Conservation (phyloP, 2,797 vertebrate genomes). For the Calcarius lapponicus region DNA sequence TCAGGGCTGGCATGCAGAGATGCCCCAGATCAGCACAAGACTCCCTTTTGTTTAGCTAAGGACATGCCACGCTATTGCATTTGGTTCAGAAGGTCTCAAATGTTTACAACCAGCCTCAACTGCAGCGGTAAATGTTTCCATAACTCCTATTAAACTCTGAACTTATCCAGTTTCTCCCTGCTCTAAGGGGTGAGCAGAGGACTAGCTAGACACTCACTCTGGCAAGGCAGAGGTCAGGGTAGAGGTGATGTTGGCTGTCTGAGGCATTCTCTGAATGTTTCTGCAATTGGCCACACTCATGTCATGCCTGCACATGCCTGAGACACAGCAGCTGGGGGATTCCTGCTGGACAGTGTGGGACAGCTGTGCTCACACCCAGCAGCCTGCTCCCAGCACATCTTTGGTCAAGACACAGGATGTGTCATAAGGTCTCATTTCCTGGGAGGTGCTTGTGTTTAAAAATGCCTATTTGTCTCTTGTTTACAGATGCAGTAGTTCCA, state of each 20-base stretch:
- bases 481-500: background rate
- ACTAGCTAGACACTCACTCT: background rate
- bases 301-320: background rate
- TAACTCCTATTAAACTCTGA: conserved; percentile 49
- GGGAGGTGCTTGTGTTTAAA: background rate
- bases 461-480: background rate
- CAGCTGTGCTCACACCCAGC: background rate
- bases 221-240: conserved; percentile 31
- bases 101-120: conserved; percentile 37
- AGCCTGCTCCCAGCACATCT: background rate
- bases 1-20: background rate
- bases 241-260: background rate
- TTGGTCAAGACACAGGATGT: background rate
- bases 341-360: background rate
- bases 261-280: conserved; percentile 47
- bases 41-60: conserved; percentile 30
- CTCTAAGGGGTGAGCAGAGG: background rate
- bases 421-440: background rate
- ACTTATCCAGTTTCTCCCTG: background rate
- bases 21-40: background rate
- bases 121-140: background rate
- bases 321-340: conserved; percentile 36
- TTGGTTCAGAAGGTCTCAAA: conserved; percentile 38
- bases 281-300: background rate
- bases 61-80: background rate